Evolutionary conservation across 2,888 invertebrate species (phyloP), one percentile per base, ranked within the genome.

Genomic region (Dexiosoma caninum): DNA sequence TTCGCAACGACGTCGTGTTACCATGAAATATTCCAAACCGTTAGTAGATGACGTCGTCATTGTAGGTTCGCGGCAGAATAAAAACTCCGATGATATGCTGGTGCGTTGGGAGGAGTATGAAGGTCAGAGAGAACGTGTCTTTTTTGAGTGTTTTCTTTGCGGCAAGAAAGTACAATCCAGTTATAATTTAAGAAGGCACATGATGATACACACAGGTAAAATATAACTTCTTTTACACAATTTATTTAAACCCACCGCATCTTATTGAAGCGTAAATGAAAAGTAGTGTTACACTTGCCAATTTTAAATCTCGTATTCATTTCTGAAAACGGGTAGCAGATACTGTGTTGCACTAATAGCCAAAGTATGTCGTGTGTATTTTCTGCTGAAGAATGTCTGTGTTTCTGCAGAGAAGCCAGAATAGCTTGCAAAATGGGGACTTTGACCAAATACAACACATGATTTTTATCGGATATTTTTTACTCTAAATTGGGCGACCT

Each of bases 131-230:
- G 87, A 88, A n/a, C 87, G 90, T 3, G 86, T 87, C 23, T 85
- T 85, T 35, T 89, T 87, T 70, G 88, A 89, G 77, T 90, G 90
- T 82, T 86, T 86, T 81, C 85, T 88, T n/a, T 90, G 90, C 62
- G 87, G 88, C 30, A 89, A 89, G 66, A 89, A 87, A 70, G 89
- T 90, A 32, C 89, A 89, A 64, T 89, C 89, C 27, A 90, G 87
- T 67, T 90, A 90, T 75, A 90, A 90, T 83, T 84, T 90, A 42
- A 85, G 89, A 3, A 86, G 90, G 1, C 90, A 90, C 81, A 90
- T 89, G 90, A 90, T 90, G 90, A 90, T 90, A 78, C 90, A 90
- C 74, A 89, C 89, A 80, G 89, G 89, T 90, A 42, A 82, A 83
- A 12, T 27, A 6, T 27, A 27, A 5, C 4, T 5, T 5, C 4